phyloP scores from a whole-genome alignment of 2,113 vertebrate species.

The Serilophus lunatus region DNA sequence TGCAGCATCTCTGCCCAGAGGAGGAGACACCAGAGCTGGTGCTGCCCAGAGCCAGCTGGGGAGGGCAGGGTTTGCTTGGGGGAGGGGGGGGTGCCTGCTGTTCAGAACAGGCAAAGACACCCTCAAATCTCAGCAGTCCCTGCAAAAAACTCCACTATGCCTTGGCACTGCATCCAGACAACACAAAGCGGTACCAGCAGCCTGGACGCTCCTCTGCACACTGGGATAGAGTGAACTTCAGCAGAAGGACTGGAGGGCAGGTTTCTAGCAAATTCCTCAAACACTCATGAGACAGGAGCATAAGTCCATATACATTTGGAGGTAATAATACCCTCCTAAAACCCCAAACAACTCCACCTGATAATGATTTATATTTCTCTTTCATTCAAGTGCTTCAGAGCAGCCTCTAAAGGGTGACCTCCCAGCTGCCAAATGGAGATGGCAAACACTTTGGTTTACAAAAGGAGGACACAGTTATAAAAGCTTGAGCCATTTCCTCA shows the following conservation, averaged over 20 bases:
- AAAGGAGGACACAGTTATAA: neutral
- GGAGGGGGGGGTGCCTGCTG: neutral
- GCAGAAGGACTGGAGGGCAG: fast-evolving
- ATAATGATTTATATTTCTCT: neutral
- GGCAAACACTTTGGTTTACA: neutral
- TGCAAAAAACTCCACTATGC: neutral
- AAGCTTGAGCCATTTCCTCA: neutral
- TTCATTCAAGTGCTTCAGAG: neutral
- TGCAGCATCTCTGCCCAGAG: neutral
- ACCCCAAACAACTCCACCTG: neutral
- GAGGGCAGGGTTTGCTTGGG: neutral
- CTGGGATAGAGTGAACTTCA: neutral
- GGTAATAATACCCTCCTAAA: neutral
- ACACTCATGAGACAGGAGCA: neutral
- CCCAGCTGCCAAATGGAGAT: neutral
- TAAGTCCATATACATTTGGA: neutral
- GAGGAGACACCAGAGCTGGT: neutral
- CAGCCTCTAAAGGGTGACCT: neutral
- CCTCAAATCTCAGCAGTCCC: neutral
- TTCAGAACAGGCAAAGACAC: neutral
- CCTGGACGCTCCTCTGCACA: neutral
- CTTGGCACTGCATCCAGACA: neutral
- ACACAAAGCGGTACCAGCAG: neutral
- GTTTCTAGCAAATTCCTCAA: neutral
- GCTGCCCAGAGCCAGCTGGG: neutral